Percentiles rank a stretch among this genome's conserved stretches.
phyloP scores from a whole-genome alignment of 2,888 invertebrate genomes.

The Masnerella sp. region DNA sequence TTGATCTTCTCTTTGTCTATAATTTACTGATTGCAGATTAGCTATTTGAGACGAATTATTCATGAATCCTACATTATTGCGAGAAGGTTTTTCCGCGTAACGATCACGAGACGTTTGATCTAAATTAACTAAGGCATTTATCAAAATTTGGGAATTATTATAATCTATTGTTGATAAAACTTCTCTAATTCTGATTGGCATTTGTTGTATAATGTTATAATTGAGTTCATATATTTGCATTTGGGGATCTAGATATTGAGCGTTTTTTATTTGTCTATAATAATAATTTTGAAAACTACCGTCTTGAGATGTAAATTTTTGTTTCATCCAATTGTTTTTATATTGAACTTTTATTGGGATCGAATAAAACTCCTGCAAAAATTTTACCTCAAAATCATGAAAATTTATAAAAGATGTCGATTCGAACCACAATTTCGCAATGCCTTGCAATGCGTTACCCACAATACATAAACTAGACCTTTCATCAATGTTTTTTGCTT shows the following conservation, averaged over 20 bases:
- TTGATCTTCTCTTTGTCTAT: too few relatives aligned
- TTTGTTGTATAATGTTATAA: slow-evolving; percentile 11
- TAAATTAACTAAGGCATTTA: slow-evolving; percentile 2
- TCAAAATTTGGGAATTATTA: neutral
- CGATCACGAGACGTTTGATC: neutral
- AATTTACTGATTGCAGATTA: too few relatives aligned
- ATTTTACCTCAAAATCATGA: slow-evolving; percentile 14
- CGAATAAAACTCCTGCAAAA: slow-evolving; percentile 32
- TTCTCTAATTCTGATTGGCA: slow-evolving; percentile 6
- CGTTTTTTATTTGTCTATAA: slow-evolving; percentile 1
- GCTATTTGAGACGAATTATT: too few relatives aligned
- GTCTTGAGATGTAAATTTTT: neutral
- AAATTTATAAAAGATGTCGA: slow-evolving; percentile 6
- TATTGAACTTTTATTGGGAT: slow-evolving; percentile 14
- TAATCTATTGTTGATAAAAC: neutral
- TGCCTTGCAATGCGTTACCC: slow-evolving; percentile 8
- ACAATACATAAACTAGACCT: neutral
- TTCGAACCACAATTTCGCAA: slow-evolving; percentile 18
- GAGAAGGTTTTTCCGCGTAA: neutral
- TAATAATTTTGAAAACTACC: slow-evolving; percentile 7
- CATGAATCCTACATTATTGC: too few relatives aligned
- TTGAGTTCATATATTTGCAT: slow-evolving; percentile 1
- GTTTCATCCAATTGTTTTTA: slow-evolving; percentile 20
- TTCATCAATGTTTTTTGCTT: slow-evolving; percentile 7
- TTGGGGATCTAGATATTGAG: slow-evolving; percentile 18